Percentiles rank a stretch among this genome's conserved stretches.
Evolutionary conservation across 2,113 vertebrate genomes (phyloP).

Genomic region (Mungos mungo): DNA sequence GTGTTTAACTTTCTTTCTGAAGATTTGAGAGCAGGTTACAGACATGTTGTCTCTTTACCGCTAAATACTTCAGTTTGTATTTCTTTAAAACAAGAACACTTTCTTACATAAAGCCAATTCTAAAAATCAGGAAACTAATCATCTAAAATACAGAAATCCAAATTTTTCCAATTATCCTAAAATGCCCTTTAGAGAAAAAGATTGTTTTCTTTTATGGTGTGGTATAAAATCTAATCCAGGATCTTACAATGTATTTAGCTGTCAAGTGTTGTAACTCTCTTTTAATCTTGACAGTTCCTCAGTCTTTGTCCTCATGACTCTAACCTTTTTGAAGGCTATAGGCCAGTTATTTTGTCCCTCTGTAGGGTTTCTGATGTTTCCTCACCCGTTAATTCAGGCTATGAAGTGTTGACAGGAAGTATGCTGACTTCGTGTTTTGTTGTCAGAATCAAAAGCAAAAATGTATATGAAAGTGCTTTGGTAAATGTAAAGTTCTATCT

Average conservation of each 20-base stretch:
- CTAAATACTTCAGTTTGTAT: neutral
- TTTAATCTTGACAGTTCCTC: neutral
- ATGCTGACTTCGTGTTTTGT: constrained; percentile 10
- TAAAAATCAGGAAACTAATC: neutral
- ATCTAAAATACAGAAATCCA: neutral
- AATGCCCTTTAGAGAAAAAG: neutral
- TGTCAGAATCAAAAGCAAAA: constrained; percentile 21
- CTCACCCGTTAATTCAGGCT: neutral
- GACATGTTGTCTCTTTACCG: neutral
- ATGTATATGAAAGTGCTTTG: neutral
- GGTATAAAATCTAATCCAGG: neutral
- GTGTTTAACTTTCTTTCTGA: neutral
- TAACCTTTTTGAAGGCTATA: neutral
- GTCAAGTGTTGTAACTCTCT: neutral
- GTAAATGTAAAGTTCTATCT: constrained; percentile 28
- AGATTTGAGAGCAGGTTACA: neutral
- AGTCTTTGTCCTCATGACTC: neutral
- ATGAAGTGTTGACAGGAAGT: neutral
- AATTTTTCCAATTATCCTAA: neutral
- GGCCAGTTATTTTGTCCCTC: neutral
- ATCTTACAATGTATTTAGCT: neutral
- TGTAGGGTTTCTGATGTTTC: neutral
- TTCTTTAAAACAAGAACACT: neutral
- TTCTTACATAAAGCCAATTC: neutral
- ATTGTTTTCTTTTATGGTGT: neutral